A percentile compares a stretch with the other conserved stretches of the same genome.
Evolutionary conservation across 2,888 invertebrate genomes (phyloP).

Genomic region (Caenorhabditis zanzibari): DNA sequence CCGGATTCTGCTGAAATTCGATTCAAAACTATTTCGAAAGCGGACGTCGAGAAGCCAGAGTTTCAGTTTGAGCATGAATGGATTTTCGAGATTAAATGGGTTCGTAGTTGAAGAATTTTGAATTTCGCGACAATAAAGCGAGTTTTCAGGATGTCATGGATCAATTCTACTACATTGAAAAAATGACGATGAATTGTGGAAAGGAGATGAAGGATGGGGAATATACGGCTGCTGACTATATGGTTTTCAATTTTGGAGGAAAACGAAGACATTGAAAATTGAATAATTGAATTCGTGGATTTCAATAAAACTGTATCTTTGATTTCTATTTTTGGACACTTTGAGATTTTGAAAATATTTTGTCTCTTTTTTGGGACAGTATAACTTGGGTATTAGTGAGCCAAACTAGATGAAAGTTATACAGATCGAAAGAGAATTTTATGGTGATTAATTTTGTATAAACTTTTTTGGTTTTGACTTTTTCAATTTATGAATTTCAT

Average conservation of each 20-base stretch:
- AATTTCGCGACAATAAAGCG: too few species aligned
- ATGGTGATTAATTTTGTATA: too few species aligned
- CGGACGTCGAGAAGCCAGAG: not conserved
- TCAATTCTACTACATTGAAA: conserved; percentile 9
- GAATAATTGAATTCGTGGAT: too few species aligned
- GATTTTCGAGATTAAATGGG: not conserved
- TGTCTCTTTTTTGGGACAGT: too few species aligned
- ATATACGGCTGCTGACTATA: not conserved
- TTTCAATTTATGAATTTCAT: too few species aligned
- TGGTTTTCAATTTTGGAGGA: not conserved
- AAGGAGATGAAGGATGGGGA: not conserved
- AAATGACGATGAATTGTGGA: conserved; percentile 2
- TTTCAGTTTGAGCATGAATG: conserved; percentile 14
- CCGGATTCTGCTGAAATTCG: not conserved
- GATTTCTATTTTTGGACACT: too few species aligned
- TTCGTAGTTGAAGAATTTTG: not conserved
- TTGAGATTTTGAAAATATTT: too few species aligned
- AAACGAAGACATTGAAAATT: not conserved
- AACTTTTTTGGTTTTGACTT: too few species aligned
- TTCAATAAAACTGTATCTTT: too few species aligned
- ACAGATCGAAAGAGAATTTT: too few species aligned
- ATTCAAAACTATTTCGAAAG: conserved; percentile 4
- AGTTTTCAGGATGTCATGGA: conserved; percentile 4
- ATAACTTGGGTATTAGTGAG: too few species aligned
- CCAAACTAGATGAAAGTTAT: too few species aligned